Evolutionary conservation across 2,797 vertebrate genomes (phyloP), one percentile per base, ranked within the genome.

Genomic region (Sebastolobus altivelis): DNA sequence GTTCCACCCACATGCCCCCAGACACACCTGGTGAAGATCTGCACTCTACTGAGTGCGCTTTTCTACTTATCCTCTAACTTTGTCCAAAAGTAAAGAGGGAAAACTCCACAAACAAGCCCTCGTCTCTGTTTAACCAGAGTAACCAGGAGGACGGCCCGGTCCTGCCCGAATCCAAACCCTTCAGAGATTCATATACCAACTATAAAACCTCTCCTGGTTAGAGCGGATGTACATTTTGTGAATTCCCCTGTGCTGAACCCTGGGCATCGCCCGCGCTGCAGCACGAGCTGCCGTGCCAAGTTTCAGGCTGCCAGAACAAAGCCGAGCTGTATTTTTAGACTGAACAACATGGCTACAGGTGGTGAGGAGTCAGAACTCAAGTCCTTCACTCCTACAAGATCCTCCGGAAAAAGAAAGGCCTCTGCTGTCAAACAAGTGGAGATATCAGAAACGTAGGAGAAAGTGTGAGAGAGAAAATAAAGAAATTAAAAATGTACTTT

Each of bases 331-430:
- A 92, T 93, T 90, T 93, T 89, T 92, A 90, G 91, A 83, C 7
- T 1, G 68, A 84, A 65, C 84, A 78, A 78, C 81, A 80, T 82
- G 84, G 90, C 89, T 92, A 87, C 92, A 93, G 92, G 87, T 92
- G 92, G 88, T 72, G 91, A 91, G 72, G 87, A 92, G 92, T 90
- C 90, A 93, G 83, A 87, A 90, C 88, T 80, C 77, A 37, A 52
- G 86, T 84, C 80, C 86, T 87, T 72, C 80, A 89, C 90, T 88
- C 92, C 89, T 85, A 92, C 92, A 87, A 88, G 87, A 89, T 91
- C 87, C 87, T 91, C 84, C 76, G 60, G 88, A 92, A 89, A 89
- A 90, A 93, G 85, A 88, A 88, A 86, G 82, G 82, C 86, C 86
- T 87, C 74, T 13, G 69, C 87, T 87, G 89, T 87, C 85, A 85